phyloP scores from a whole-genome alignment of 2,797 vertebrate genomes.

The Enteromius trimaculatus region DNA sequence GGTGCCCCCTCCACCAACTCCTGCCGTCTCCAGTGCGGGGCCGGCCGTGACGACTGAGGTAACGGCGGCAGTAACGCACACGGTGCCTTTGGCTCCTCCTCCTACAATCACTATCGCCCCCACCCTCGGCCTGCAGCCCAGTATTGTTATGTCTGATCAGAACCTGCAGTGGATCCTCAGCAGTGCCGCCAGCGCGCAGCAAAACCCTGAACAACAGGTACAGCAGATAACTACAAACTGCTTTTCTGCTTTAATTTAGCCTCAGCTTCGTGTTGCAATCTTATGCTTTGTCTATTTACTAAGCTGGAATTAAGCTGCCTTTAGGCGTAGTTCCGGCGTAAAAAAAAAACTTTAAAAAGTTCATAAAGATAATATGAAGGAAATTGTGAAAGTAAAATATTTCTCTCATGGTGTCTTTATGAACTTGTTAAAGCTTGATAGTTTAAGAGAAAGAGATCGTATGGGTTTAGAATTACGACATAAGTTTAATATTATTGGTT shows the following conservation, averaged over 20 bases:
- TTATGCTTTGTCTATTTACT: not conserved
- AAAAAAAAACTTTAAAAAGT: not conserved
- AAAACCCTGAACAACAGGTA: conserved; percentile 89
- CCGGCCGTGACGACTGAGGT: conserved; percentile 69
- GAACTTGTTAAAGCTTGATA: not conserved
- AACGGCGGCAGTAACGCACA: conserved; percentile 78
- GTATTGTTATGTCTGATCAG: conserved; percentile 95
- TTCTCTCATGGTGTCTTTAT: not conserved
- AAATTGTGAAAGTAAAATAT: not conserved
- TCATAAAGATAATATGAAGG: not conserved
- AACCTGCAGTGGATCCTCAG: conserved; percentile 98
- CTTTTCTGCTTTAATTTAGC: not conserved
- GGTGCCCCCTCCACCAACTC: conserved; percentile 69
- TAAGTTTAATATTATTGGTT: too few relatives aligned
- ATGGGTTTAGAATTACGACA: not conserved
- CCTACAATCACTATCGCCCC: conserved; percentile 88
- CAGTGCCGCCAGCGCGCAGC: conserved; percentile 86
- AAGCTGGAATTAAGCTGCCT: not conserved
- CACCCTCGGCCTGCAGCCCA: conserved; percentile 87
- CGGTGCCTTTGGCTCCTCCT: conserved; percentile 84
- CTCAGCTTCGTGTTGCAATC: not conserved
- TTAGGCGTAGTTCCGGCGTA: not conserved
- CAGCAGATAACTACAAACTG: conserved; percentile 61
- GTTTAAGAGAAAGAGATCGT: not conserved
- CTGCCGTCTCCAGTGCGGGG: conserved; percentile 62